Conservation (phyloP, 2,797 vertebrate genomes). For the Cossypha polioptera region DNA sequence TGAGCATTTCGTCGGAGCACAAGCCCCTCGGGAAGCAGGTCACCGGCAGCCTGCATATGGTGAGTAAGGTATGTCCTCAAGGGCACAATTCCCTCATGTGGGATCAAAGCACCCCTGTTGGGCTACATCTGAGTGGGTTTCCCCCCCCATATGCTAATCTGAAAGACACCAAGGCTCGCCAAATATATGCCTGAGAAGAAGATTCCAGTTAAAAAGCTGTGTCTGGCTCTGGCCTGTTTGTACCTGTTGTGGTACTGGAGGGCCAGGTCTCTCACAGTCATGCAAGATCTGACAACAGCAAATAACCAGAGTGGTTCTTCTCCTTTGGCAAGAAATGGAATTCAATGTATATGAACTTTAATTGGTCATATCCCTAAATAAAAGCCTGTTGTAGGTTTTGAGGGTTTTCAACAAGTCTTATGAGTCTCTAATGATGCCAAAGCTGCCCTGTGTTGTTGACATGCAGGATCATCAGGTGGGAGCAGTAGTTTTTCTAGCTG, state of each 20-base stretch:
- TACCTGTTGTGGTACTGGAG: background rate
- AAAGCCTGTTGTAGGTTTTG: background rate
- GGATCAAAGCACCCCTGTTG: background rate
- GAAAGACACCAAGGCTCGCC: background rate
- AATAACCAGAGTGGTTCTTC: background rate
- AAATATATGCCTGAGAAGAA: background rate
- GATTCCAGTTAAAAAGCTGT: background rate
- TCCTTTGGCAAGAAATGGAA: background rate
- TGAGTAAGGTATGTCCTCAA: background rate
- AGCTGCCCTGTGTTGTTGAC: background rate
- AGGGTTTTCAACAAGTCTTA: background rate
- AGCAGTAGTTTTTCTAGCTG: background rate
- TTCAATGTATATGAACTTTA: background rate
- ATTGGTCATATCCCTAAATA: background rate
- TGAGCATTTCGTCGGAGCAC: slow-evolving; percentile 50
- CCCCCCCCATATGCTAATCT: background rate
- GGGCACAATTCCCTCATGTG: background rate
- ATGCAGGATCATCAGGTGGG: background rate
- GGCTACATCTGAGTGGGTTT: background rate
- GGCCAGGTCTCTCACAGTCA: background rate
- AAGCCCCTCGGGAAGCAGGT: slow-evolving; percentile 52
- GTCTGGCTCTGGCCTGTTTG: background rate
- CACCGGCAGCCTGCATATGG: slow-evolving; percentile 19
- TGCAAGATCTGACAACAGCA: background rate
- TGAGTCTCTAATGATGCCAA: background rate